Base-by-base conservation (phyloP, 2,797 vertebrate genomes). In the Chrosomus eos region DNA sequence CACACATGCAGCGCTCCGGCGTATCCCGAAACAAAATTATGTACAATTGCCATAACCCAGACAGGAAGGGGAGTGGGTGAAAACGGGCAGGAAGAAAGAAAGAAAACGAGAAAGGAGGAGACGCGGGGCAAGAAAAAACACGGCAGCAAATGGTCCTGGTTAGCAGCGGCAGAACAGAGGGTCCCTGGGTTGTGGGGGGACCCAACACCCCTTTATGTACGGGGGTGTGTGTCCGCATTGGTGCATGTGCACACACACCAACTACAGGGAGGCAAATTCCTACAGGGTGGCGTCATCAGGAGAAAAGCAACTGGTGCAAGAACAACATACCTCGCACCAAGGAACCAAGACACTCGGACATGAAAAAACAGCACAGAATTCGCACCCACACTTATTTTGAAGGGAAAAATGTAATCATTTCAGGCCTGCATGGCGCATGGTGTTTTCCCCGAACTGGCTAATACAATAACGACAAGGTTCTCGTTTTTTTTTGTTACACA, bases 61-160 rank as follows among this genome's bases (percentile, higher is more conserved):
- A 92, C 90, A 91, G 87, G 83, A 92, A 88, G 82, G 88, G 80
- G 86, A 89, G 66, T 70, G 84, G 78, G 74, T 26, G 23, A 82
- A 62, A 19, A 55, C 26, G 14, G 80, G 31, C 70, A 82, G 62
- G 36, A 77, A 81, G 67, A 78, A 81, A 88, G 79, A 76, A 86
- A 66, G 66, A 86, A 88, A 85, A 71, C 23, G 66, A 80, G 55
- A 68, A 38, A 72, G 75, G 81, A 85, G 81, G 88, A 88, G 86
- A 90, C 75, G 78, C 79, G 90, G 87, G 86, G 83, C 55, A 82
- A 78, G 83, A 81, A 88, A 87, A 92, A 93, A 93, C 82, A 92
- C 92, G 87, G 93, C 90, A 94, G 91, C 94, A 94, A 94, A 93
- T 94, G 94, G 92, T 93, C 92, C 90, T 93, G 82, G 93, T 94